Base-by-base conservation (phyloP, 1,140 invertebrate species). In the Trissolcus basalis region DNA sequence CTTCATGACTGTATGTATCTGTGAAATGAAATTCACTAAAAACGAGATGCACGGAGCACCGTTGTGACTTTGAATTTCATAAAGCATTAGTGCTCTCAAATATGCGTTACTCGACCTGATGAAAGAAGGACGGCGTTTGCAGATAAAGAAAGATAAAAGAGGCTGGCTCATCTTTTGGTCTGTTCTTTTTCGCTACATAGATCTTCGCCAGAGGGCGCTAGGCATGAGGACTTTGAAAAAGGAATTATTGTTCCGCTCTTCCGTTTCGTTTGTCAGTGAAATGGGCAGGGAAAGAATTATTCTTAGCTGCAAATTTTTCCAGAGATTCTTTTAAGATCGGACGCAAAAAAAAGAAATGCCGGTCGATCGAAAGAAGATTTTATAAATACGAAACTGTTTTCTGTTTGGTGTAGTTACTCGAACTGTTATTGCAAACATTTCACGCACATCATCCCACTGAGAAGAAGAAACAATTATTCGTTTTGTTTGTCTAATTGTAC, bases 21-120 rank as follows among this genome's bases (percentile, higher is more conserved):
- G 39, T 19, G 49, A 64, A 73, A 77, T 77, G 75, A 77, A 72
- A 69, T 77, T 41, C 55, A 47, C 33, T 35, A 35, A 47, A 65
- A 56, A 53, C n/a, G 69, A 73, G 36, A 51, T 44, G 65, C 74
- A 64, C 63, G 69, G 53, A 65, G 48, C 55, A 8, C 0, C 55
- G 47, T 14, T 58, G 70, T 71, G 67, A 73, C 73, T 77, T 75
- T 67, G 65, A 81, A 81, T 80, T 81, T 80, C 77, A 79, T 78
- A 78, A 81, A 81, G 70, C 59, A 78, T 80, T 80, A 80, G 80
- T 76, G 72, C 67, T 65, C 61, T 80, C 75, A 47, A 78, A 78
- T 80, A 80, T 78, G 78, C 78, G 80, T 77, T 76, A 56, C 47
- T 53, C 58, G 35, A 60, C 39, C 70, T 77, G 74, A 73, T 70